A percentile compares a stretch with the other conserved stretches of the same genome.
Evolutionary conservation across 2,888 invertebrate species (phyloP).

Genomic region (Andrena bucephala): DNA sequence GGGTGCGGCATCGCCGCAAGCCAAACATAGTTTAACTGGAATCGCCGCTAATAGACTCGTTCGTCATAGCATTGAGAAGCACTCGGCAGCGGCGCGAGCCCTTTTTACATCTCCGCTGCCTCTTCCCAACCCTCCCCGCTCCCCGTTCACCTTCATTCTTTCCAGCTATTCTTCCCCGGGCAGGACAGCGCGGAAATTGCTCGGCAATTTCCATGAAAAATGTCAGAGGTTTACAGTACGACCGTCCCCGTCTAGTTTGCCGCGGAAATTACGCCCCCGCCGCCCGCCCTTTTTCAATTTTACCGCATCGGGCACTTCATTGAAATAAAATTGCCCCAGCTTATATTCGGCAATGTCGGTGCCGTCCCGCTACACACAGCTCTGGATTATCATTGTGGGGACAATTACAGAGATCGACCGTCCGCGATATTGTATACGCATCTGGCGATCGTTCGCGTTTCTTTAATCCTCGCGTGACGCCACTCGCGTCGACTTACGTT

Average conservation of each 20-base stretch:
- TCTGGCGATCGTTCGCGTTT: not conserved
- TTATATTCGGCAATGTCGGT: constrained; percentile 34
- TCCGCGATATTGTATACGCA: not conserved
- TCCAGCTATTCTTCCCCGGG: constrained; percentile 42
- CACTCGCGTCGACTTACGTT: not conserved
- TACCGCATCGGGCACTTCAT: constrained; percentile 52
- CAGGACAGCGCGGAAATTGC: constrained; percentile 69
- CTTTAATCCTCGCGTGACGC: not conserved
- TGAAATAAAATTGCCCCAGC: constrained; percentile 59
- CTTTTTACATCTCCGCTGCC: constrained; percentile 46
- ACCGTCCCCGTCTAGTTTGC: constrained; percentile 54
- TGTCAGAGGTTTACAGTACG: constrained; percentile 64
- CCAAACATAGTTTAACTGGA: constrained; percentile 75
- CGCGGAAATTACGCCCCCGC: constrained; percentile 67
- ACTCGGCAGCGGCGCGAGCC: not conserved
- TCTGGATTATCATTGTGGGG: constrained; percentile 36
- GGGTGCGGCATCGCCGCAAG: constrained; percentile 64
- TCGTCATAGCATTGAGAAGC: constrained; percentile 62
- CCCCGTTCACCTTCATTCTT: constrained; percentile 20
- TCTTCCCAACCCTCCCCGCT: no score
- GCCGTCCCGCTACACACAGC: not conserved
- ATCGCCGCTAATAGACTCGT: constrained; percentile 75
- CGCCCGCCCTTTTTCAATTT: constrained; percentile 55
- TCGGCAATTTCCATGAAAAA: constrained; percentile 75
- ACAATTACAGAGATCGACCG: constrained; percentile 15